Evolutionary conservation across 2,113 vertebrate genomes (phyloP).

Genomic region (Calidris pygmaea): DNA sequence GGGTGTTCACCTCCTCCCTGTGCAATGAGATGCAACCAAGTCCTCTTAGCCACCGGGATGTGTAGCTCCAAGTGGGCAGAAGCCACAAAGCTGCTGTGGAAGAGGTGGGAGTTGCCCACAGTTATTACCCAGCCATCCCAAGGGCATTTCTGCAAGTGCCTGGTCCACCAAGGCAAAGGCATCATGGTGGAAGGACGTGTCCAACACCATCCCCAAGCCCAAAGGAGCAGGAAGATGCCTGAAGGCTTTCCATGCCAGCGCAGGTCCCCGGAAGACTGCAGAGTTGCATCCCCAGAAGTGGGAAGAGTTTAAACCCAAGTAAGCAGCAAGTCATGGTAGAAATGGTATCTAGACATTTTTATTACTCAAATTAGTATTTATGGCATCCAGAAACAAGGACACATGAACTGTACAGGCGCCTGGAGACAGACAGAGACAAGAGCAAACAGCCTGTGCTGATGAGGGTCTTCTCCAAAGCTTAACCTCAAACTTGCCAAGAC

Average conservation of each 20-base stretch:
- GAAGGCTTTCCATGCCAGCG: neutral
- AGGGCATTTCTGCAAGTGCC: neutral
- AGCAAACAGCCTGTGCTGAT: neutral
- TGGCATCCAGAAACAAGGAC: neutral
- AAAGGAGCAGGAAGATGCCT: neutral
- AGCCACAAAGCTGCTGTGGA: neutral
- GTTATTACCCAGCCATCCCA: neutral
- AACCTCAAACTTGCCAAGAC: neutral
- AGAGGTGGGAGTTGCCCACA: neutral
- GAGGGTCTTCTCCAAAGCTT: neutral
- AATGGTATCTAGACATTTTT: neutral
- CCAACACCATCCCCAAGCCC: neutral
- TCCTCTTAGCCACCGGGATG: neutral
- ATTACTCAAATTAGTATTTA: neutral
- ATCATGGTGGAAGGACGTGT: rapidly evolving
- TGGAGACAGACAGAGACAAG: neutral
- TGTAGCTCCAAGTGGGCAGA: neutral
- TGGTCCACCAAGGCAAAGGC: neutral
- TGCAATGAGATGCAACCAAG: neutral
- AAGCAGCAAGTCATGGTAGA: neutral
- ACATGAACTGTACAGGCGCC: neutral
- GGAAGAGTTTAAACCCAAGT: neutral
- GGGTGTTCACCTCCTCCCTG: too few species aligned
- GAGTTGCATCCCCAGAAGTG: neutral
- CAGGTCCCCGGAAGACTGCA: neutral